Conservation (phyloP, 2,797 vertebrate species). For the Pantherophis vulpinus region DNA sequence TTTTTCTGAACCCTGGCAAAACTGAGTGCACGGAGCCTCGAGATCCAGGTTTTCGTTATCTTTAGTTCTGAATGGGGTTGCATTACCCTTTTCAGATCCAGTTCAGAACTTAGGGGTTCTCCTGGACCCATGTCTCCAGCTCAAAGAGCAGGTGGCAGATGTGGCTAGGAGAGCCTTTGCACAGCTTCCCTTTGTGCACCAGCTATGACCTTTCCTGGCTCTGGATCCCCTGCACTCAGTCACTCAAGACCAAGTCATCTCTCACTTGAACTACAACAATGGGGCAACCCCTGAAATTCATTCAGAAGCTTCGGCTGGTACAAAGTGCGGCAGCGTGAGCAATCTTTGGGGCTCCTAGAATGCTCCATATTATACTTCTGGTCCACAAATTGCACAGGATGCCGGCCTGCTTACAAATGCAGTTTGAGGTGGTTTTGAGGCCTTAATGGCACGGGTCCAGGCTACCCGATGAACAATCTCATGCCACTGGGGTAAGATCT, state of each 20-base stretch:
- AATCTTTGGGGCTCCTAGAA: neutral
- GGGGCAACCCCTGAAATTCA: too few species aligned
- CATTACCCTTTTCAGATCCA: neutral
- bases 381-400: neutral
- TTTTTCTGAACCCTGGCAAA: too few species aligned
- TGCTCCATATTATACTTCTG: neutral
- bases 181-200: neutral
- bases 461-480: neutral
- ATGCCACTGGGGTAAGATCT: neutral
- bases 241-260: neutral
- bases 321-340: neutral
- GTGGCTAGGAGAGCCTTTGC: neutral
- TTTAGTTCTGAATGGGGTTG: neutral
- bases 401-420: neutral
- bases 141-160: neutral
- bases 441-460: neutral
- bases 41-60: neutral
- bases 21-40: too few species aligned
- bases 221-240: neutral
- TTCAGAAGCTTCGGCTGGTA: neutral
- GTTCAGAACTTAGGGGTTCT: neutral
- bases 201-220: neutral
- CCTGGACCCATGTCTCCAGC: neutral
- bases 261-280: neutral
- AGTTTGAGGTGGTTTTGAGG: neutral